These are phyloP conservation scores for Passer domesticus DNA, from an alignment of 2,113 vertebrate genomes.

Conservation along the genomic window DNA sequence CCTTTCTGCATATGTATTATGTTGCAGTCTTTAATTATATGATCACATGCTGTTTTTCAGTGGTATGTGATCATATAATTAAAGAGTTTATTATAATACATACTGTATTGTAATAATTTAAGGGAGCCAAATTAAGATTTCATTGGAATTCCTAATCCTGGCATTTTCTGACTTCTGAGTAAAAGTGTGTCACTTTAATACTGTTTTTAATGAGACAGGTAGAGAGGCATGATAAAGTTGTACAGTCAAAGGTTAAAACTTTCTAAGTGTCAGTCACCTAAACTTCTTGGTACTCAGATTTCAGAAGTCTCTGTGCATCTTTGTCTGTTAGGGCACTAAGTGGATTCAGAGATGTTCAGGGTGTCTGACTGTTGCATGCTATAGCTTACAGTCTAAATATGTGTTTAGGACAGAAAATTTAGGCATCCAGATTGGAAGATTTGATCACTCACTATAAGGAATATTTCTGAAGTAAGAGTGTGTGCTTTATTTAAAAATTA, in stretches of 20 bases:
- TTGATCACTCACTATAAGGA: background rate
- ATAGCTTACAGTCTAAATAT: background rate
- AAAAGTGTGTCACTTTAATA: background rate
- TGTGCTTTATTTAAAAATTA: background rate
- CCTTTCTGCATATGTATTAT: constrained; percentile 55
- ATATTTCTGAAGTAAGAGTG: background rate
- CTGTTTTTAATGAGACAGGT: background rate
- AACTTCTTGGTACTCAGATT: background rate
- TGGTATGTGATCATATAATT: constrained; percentile 54
- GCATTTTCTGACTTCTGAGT: background rate
- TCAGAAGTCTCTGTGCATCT: background rate
- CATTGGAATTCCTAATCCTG: constrained; percentile 1
- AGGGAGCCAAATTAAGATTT: constrained; percentile 41
- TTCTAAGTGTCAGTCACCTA: background rate
- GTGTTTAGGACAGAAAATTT: background rate
- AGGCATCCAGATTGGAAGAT: background rate
- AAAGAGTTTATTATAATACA: constrained; percentile 52
- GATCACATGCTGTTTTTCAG: constrained; percentile 67
- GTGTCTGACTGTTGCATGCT: background rate
- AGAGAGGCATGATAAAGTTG: background rate
- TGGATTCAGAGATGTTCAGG: background rate
- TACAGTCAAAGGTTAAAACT: background rate
- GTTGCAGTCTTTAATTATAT: constrained; percentile 63
- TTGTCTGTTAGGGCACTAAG: background rate
- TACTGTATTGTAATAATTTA: constrained; percentile 43